Conservation (phyloP, 2,888 invertebrate species). For the Falcaria lacertinaria region DNA sequence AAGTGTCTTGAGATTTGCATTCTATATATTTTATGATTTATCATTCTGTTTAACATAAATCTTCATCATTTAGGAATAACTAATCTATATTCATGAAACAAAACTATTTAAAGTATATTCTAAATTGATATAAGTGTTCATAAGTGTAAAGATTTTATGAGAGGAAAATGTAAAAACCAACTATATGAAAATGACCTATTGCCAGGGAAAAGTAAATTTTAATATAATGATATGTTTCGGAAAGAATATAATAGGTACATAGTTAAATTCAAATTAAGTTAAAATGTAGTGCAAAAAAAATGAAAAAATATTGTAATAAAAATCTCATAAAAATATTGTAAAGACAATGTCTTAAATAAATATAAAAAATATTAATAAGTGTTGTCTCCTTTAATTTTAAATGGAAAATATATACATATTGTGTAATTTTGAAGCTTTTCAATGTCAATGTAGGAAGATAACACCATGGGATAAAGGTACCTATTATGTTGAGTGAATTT, state of each 20-base stretch:
- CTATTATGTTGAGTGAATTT: too few species aligned
- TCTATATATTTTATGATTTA: neutral
- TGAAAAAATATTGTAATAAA: conserved; percentile 15
- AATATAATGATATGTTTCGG: conserved; percentile 29
- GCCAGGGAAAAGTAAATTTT: conserved; percentile 29
- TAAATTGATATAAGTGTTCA: conserved; percentile 77
- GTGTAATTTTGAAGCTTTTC: too few species aligned
- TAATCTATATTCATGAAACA: too few species aligned
- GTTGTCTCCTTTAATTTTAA: too few species aligned
- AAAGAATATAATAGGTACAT: too few species aligned
- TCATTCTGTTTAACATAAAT: conserved; percentile 10
- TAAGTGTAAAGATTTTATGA: conserved; percentile 66
- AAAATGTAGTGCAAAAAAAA: conserved; percentile 21
- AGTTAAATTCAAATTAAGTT: conserved; percentile 14
- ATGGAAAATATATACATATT: too few species aligned
- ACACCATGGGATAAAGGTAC: too few species aligned
- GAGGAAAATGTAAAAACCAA: conserved; percentile 41
- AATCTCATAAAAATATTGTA: conserved; percentile 42
- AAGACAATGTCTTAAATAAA: conserved; percentile 41
- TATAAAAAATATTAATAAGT: conserved; percentile 15
- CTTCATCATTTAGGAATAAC: neutral
- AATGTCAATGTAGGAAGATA: too few species aligned
- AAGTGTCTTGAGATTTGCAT: too few species aligned
- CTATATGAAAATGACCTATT: conserved; percentile 38
- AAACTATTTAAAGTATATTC: conserved; percentile 73